Conservation (phyloP, 2,888 invertebrate genomes). For the Scrobipalpa costella region DNA sequence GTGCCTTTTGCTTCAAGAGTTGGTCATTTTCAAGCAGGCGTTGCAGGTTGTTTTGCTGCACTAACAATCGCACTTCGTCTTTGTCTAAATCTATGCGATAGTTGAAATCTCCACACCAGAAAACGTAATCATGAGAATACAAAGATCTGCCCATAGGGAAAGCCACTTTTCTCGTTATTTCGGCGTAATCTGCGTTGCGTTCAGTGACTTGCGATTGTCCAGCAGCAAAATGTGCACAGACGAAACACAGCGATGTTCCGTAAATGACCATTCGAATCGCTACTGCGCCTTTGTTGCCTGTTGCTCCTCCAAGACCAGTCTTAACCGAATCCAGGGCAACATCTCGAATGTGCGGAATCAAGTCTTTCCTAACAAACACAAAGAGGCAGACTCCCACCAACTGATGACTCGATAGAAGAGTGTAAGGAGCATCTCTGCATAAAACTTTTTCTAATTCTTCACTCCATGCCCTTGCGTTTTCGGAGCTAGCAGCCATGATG, state of each 20-base stretch:
- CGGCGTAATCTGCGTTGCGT: constrained; percentile 97
- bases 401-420: constrained; percentile 95
- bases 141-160: constrained; percentile 96
- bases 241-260: constrained; percentile 97
- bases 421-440: constrained; percentile 92
- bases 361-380: constrained; percentile 94
- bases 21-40: constrained; percentile 93
- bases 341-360: constrained; percentile 94
- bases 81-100: constrained; percentile 98
- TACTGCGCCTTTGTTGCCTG: constrained; percentile 98
- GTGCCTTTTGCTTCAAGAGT: constrained; percentile 89
- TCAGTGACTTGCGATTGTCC: constrained; percentile 98
- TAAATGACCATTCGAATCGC: constrained; percentile 95
- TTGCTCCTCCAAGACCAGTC: constrained; percentile 98
- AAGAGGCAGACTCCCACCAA: constrained; percentile 98
- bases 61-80: constrained; percentile 93
- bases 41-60: constrained; percentile 87
- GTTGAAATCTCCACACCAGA: constrained; percentile 99
- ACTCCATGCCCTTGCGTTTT: constrained; percentile 97
- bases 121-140: constrained; percentile 98
- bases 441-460: constrained; percentile 96
- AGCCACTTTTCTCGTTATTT: constrained; percentile 94
- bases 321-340: constrained; percentile 98
- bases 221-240: constrained; percentile 99
- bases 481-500: constrained; percentile 95